Evolutionary conservation across 1,140 invertebrate genomes (phyloP).

Genomic region (Leptinotarsa lineolata): DNA sequence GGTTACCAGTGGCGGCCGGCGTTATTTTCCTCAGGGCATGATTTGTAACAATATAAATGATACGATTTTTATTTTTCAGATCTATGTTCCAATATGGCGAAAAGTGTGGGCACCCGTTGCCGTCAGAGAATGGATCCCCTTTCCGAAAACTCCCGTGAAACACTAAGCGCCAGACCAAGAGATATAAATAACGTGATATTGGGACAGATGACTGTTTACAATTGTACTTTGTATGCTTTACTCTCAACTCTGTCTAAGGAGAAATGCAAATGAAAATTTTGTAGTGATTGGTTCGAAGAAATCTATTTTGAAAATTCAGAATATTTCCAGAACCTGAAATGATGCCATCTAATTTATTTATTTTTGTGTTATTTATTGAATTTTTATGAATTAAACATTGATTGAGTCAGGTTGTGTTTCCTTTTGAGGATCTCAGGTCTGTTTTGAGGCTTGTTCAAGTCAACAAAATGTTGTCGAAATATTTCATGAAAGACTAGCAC

Average conservation of each 20-base stretch:
- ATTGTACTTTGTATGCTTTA: slow-evolving; percentile 36
- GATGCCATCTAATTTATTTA: slow-evolving; percentile 6
- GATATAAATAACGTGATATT: slow-evolving; percentile 18
- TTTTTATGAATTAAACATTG: background rate
- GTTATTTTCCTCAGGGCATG: no score
- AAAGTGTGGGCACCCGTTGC: slow-evolving; percentile 40
- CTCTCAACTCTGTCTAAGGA: slow-evolving; percentile 8
- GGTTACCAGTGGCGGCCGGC: no score
- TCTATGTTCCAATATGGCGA: slow-evolving; percentile 38
- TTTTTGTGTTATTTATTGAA: slow-evolving; percentile 7
- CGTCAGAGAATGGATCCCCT: slow-evolving; percentile 38
- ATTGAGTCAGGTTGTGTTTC: no score
- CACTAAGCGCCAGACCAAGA: slow-evolving; percentile 28
- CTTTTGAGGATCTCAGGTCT: no score
- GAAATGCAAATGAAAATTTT: background rate
- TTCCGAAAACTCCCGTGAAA: slow-evolving; percentile 26
- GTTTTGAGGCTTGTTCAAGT: no score
- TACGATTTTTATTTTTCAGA: slow-evolving; percentile 26
- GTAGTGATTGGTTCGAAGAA: background rate
- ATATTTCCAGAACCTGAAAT: background rate
- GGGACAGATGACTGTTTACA: slow-evolving; percentile 34
- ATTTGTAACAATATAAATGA: no score
- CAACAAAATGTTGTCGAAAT: no score
- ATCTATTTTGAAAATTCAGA: no score
- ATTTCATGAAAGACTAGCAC: no score